Conservation (phyloP, 2,113 vertebrate species). For the Mastomys natalensis region DNA sequence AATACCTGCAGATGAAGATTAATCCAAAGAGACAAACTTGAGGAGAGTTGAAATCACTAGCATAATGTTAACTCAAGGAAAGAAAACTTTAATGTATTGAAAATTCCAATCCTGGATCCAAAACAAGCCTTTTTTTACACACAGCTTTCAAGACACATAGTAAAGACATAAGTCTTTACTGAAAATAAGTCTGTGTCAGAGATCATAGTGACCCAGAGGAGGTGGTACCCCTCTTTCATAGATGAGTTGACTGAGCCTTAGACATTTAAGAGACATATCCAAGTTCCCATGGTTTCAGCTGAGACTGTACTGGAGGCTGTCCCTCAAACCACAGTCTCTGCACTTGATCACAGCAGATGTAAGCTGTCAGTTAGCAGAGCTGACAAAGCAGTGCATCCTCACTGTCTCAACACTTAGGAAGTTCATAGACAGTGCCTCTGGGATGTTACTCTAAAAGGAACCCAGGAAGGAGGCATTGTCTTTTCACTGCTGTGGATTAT, state of each 20-base stretch:
- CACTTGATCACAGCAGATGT: fast-evolving
- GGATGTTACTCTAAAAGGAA: background rate
- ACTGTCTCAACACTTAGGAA: background rate
- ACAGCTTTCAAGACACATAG: background rate
- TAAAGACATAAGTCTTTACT: background rate
- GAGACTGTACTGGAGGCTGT: background rate
- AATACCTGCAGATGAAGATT: background rate
- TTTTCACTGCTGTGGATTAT: background rate
- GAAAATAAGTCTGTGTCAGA: background rate
- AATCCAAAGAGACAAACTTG: background rate
- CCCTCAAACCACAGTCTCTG: background rate
- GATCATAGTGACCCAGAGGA: background rate
- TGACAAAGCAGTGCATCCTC: background rate
- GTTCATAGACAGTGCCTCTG: background rate
- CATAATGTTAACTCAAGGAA: background rate
- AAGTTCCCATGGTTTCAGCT: background rate
- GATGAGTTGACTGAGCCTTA: background rate
- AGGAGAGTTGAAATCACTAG: background rate
- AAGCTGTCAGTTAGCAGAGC: background rate
- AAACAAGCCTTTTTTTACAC: too few species aligned
- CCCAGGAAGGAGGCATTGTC: background rate
- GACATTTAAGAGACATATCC: background rate
- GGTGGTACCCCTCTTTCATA: background rate
- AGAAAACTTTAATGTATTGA: background rate
- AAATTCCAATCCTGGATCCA: background rate